Conservation (phyloP, 2,797 vertebrate species). For the Aphelocoma californica region DNA sequence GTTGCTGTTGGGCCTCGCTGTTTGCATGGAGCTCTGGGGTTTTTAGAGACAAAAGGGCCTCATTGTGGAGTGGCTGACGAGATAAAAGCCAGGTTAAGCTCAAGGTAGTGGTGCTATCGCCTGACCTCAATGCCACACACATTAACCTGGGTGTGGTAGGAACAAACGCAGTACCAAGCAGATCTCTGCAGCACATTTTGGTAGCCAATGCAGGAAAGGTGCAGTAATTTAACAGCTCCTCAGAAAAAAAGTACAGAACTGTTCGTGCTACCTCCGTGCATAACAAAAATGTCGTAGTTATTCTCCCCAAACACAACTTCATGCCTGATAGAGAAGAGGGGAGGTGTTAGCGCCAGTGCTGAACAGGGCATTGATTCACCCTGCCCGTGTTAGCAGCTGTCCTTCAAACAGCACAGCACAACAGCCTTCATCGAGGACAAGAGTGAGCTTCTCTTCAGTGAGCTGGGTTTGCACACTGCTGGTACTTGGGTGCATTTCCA, state of each 20-base stretch:
- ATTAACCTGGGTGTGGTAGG: not conserved
- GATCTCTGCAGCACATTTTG: not conserved
- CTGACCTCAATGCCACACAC: not conserved
- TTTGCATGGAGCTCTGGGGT: fast-evolving
- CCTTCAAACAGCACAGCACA: not conserved
- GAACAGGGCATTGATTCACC: not conserved
- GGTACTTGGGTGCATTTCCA: not conserved
- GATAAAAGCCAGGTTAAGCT: not conserved
- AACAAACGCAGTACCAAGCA: not conserved
- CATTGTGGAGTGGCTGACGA: fast-evolving
- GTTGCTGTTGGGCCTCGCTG: not conserved
- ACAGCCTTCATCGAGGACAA: not conserved
- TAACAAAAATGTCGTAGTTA: not conserved
- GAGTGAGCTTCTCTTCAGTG: not conserved
- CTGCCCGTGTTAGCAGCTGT: not conserved
- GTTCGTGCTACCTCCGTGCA: fast-evolving
- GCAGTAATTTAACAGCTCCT: not conserved
- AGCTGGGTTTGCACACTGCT: not conserved
- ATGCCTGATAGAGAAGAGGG: not conserved
- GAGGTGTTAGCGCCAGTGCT: not conserved
- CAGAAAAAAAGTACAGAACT: not conserved
- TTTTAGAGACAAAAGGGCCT: not conserved
- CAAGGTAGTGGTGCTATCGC: not conserved
- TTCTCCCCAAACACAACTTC: not conserved
- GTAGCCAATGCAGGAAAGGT: not conserved